Conservation (phyloP, 2,797 vertebrate genomes). For the Sebastes melanostomus region DNA sequence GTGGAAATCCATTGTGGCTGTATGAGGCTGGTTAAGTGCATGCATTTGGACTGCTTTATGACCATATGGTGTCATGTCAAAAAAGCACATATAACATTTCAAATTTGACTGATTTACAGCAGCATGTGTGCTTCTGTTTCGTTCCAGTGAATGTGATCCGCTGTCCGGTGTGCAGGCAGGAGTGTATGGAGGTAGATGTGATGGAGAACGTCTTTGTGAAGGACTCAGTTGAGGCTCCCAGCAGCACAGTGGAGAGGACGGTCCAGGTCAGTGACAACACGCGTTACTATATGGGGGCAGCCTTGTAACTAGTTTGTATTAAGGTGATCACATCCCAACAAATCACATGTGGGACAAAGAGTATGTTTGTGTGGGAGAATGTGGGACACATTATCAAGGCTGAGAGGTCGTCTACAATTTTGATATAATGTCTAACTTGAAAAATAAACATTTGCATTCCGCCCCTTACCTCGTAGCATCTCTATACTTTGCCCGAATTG, state of each 20-base stretch:
- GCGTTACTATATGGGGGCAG: slow-evolving; percentile 5
- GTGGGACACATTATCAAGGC: too few species aligned
- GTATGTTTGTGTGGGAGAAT: too few species aligned
- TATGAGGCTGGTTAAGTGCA: neutral
- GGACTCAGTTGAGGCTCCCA: slow-evolving; percentile 90
- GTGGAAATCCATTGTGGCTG: neutral
- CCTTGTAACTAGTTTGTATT: neutral
- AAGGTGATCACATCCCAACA: neutral
- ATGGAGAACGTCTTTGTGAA: slow-evolving; percentile 93
- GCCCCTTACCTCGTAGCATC: too few species aligned
- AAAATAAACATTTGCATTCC: too few species aligned
- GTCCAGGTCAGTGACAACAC: slow-evolving; percentile 83
- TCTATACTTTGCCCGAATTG: too few species aligned
- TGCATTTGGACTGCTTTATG: neutral
- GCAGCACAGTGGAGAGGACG: slow-evolving; percentile 91
- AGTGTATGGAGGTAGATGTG: slow-evolving; percentile 90
- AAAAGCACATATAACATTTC: neutral
- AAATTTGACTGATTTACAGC: neutral
- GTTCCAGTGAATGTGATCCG: slow-evolving; percentile 89
- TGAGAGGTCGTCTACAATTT: too few species aligned
- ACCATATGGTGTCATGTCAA: neutral
- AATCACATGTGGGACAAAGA: too few species aligned
- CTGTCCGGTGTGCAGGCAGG: slow-evolving; percentile 91
- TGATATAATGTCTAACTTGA: too few species aligned
- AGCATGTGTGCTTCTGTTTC: neutral